Evolutionary conservation across 1,140 invertebrate species (phyloP).

Genomic region (Yoshiicerus persimilis): DNA sequence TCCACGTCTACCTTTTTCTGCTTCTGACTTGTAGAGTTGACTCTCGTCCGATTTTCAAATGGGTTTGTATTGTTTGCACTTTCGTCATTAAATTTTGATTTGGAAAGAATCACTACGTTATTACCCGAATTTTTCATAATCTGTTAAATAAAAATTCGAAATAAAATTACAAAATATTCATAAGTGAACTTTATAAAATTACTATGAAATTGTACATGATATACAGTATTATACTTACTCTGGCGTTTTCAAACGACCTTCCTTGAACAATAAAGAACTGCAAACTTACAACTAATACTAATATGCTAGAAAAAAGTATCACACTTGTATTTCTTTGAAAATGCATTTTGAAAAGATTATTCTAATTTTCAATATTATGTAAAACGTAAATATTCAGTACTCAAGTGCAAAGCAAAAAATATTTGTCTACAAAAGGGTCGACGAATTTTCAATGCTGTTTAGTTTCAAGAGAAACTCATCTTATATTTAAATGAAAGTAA

Average conservation of each 20-base stretch:
- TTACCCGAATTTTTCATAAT: background rate
- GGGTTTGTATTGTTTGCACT: background rate
- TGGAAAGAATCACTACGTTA: background rate
- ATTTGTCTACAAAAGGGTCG: background rate
- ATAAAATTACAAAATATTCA: no score
- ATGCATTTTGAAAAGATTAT: background rate
- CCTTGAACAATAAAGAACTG: background rate
- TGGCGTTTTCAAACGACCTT: background rate
- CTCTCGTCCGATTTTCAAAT: background rate
- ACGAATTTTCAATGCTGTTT: background rate
- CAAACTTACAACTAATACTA: background rate
- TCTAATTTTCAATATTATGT: no score
- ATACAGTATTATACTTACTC: background rate
- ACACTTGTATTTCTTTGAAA: background rate
- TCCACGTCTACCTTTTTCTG: conserved; percentile 11
- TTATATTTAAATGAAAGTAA: background rate
- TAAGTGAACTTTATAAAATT: no score
- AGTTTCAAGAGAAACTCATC: background rate
- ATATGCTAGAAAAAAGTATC: background rate
- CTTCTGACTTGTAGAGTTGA: background rate
- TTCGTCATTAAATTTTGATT: background rate
- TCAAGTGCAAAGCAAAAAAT: no score
- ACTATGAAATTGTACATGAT: background rate
- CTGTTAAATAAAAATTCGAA: background rate
- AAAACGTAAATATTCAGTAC: no score